Evolutionary conservation across 2,113 vertebrate species (phyloP).

Genomic region (Dermatemys mawii): DNA sequence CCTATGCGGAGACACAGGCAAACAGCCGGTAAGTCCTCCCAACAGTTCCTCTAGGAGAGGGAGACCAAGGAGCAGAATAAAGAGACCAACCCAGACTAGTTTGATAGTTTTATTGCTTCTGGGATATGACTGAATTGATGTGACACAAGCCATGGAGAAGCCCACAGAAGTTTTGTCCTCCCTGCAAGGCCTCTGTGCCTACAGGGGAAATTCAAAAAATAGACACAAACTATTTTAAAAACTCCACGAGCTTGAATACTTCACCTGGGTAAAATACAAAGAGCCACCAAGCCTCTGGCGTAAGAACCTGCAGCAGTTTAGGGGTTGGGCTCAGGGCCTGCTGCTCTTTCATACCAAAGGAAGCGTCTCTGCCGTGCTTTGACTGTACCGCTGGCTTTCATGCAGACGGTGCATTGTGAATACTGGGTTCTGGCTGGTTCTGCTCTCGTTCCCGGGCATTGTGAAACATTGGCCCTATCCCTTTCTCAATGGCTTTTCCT

Average conservation of each 20-base stretch:
- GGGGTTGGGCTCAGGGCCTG: not conserved
- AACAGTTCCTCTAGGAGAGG: not conserved
- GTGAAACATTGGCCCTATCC: too few relatives aligned
- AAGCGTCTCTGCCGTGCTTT: not conserved
- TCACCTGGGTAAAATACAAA: constrained; percentile 21
- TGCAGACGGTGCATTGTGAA: not conserved
- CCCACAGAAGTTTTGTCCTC: constrained; percentile 51
- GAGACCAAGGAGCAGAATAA: constrained; percentile 33
- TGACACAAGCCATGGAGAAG: constrained; percentile 62
- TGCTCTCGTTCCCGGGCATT: too few relatives aligned
- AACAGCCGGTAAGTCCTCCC: not conserved
- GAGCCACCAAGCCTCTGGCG: not conserved
- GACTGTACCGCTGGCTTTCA: not conserved
- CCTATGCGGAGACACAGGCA: too few relatives aligned
- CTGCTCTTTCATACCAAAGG: rapidly evolving
- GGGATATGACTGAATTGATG: constrained; percentile 72
- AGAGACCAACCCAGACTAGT: constrained; percentile 44
- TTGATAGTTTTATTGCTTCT: constrained; percentile 77
- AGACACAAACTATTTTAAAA: constrained; percentile 58
- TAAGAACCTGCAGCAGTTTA: not conserved
- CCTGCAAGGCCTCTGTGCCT: constrained; percentile 14
- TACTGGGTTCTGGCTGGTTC: too few relatives aligned
- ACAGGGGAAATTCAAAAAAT: constrained; percentile 58
- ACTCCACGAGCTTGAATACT: constrained; percentile 52
- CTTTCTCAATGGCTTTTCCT: too few relatives aligned